Evolutionary conservation across 2,888 invertebrate species (phyloP).

Genomic region (Gordius sp.): DNA sequence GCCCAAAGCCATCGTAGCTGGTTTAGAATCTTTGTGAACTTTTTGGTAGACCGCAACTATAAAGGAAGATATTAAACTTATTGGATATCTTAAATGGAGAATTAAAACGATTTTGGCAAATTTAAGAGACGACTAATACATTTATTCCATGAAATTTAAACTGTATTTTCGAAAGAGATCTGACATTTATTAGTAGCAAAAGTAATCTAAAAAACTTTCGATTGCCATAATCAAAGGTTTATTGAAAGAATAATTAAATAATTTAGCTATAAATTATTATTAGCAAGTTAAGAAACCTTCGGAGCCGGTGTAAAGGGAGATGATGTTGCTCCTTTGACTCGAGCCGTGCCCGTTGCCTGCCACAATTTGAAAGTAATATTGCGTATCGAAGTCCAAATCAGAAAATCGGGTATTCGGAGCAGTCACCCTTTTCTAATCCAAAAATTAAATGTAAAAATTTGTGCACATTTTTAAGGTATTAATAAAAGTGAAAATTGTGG

Average conservation of each 20-base stretch:
- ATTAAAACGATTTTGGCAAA: no score
- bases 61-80: neutral
- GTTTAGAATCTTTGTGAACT: neutral
- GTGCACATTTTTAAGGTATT: neutral
- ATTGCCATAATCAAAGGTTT: no score
- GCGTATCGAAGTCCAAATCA: neutral
- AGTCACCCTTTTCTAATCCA: neutral
- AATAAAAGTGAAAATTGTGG: neutral
- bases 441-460: neutral
- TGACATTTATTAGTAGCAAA: no score
- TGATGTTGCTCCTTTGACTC: neutral
- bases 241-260: no score
- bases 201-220: no score
- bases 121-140: no score
- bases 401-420: neutral
- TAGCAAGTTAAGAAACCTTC: neutral
- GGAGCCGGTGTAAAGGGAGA: neutral
- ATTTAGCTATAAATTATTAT: neutral
- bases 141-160: no score
- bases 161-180: no score
- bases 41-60: neutral
- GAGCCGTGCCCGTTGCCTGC: neutral
- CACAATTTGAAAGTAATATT: conserved; percentile 5
- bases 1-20: neutral
- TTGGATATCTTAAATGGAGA: no score